phyloP scores from a whole-genome alignment of 2,888 invertebrate species.

The Pteria penguin region DNA sequence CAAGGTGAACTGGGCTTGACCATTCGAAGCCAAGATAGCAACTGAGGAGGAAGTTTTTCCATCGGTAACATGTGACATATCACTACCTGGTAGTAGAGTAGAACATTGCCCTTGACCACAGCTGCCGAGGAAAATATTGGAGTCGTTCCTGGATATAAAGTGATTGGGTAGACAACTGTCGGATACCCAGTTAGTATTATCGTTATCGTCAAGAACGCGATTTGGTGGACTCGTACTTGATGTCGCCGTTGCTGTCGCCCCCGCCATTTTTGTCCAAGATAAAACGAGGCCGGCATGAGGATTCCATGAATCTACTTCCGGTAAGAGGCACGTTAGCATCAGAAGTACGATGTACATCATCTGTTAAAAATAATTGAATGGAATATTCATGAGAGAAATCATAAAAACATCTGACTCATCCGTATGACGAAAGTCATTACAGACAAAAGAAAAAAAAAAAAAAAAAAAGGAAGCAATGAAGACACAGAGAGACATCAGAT shows the following conservation, averaged over 20 bases:
- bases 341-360: too few relatives aligned
- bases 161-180: constrained; percentile 54
- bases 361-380: too few relatives aligned
- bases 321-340: too few relatives aligned
- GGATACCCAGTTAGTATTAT: constrained; percentile 63
- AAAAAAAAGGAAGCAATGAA: too few relatives aligned
- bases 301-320: constrained; percentile 52
- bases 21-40: neutral
- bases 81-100: constrained; percentile 7
- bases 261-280: constrained; percentile 58
- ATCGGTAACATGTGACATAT: constrained; percentile 49
- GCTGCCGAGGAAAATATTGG: constrained; percentile 51
- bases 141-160: constrained; percentile 47
- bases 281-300: constrained; percentile 61
- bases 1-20: constrained; percentile 9
- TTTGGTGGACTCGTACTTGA: constrained; percentile 43
- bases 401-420: too few relatives aligned
- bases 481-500: too few relatives aligned
- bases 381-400: too few relatives aligned
- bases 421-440: too few relatives aligned
- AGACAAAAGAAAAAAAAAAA: too few relatives aligned
- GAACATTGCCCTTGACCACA: constrained; percentile 48
- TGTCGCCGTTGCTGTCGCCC: constrained; percentile 45
- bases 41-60: constrained; percentile 44
- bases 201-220: constrained; percentile 54